Percentiles rank a stretch among this genome's conserved stretches.
phyloP scores from a whole-genome alignment of 2,888 invertebrate genomes.

The Formica aserva region DNA sequence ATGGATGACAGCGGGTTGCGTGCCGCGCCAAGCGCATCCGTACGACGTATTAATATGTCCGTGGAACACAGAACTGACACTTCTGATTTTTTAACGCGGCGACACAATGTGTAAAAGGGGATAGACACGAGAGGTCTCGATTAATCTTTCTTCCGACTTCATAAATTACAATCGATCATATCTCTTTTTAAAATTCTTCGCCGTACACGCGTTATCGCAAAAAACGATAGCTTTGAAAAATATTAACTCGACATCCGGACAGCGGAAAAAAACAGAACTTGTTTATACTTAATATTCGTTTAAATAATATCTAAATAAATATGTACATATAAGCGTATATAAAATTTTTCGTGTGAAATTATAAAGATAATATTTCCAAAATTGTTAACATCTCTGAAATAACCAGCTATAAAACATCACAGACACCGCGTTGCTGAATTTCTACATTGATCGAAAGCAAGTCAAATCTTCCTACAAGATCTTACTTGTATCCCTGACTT shows the following conservation, averaged over 20 bases:
- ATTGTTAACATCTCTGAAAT: background rate
- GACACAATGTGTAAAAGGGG: background rate
- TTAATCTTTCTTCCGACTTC: background rate
- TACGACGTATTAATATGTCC: slow-evolving; percentile 60
- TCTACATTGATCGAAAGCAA: slow-evolving; percentile 60
- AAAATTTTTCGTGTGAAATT: background rate
- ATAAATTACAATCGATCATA: background rate
- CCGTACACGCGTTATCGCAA: background rate
- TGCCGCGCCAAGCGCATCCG: slow-evolving; percentile 41
- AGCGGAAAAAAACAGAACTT: background rate
- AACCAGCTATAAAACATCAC: slow-evolving; percentile 11
- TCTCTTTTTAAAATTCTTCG: background rate
- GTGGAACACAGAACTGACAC: slow-evolving; percentile 32
- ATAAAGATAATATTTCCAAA: background rate
- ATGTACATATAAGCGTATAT: background rate
- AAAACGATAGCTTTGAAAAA: background rate
- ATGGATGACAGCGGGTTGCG: slow-evolving; percentile 64
- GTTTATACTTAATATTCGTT: background rate
- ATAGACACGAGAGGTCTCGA: background rate
- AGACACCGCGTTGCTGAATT: slow-evolving; percentile 51
- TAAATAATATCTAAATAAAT: background rate
- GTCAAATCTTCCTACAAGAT: slow-evolving; percentile 71
- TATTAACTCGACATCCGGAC: background rate
- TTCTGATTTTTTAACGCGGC: slow-evolving; percentile 6
- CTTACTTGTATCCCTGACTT: slow-evolving; percentile 74